phyloP scores from a whole-genome alignment of 2,888 invertebrate genomes.

The Ophioninae sp. region DNA sequence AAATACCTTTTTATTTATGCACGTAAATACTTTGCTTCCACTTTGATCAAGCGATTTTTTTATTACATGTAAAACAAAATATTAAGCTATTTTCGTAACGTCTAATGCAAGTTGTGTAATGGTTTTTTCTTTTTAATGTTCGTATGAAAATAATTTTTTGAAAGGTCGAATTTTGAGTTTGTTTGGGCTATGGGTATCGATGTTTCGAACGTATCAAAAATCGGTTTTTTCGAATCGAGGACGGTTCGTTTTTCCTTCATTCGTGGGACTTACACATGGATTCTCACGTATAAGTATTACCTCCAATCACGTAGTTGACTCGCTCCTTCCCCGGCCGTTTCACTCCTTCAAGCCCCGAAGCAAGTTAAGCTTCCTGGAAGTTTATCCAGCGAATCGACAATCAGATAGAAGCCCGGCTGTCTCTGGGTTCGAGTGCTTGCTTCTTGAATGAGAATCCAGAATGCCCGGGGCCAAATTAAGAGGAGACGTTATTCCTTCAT shows the following conservation, averaged over 20 bases:
- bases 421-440: conserved; percentile 33
- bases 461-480: conserved; percentile 57
- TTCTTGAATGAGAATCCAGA: conserved; percentile 45
- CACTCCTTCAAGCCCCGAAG: conserved; percentile 32
- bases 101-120: too few relatives aligned
- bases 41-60: not conserved
- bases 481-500: conserved; percentile 34
- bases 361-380: conserved; percentile 55
- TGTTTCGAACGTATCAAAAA: not conserved
- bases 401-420: conserved; percentile 42
- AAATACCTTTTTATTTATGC: conserved; percentile 7
- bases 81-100: too few relatives aligned
- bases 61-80: too few relatives aligned
- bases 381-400: conserved; percentile 62
- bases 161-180: too few relatives aligned
- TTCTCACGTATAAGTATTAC: conserved; percentile 49
- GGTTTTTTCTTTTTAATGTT: too few relatives aligned
- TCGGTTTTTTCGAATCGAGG: conserved; percentile 7
- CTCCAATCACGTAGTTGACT: conserved; percentile 56
- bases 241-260: conserved; percentile 33
- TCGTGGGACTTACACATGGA: conserved; percentile 45
- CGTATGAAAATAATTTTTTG: not conserved
- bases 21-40: conserved; percentile 12
- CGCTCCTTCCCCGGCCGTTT: conserved; percentile 18
- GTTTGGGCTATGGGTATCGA: not conserved